Evolutionary conservation across 2,888 invertebrate genomes (phyloP).

Genomic region (Trissolcus brochymenae): DNA sequence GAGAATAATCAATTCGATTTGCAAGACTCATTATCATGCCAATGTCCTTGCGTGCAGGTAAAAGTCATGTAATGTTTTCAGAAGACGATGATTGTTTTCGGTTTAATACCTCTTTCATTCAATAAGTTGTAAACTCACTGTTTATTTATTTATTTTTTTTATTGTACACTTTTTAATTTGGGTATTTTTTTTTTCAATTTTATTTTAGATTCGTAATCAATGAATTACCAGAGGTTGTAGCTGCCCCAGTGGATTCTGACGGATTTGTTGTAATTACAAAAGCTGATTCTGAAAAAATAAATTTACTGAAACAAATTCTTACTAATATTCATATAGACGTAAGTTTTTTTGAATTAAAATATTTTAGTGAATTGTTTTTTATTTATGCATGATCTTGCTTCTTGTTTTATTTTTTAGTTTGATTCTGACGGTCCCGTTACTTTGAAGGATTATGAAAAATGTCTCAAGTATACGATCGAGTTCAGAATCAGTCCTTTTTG

Average conservation of each 20-base stretch:
- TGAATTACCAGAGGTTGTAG: conserved; percentile 20
- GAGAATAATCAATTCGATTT: conserved; percentile 29
- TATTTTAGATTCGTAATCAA: conserved; percentile 15
- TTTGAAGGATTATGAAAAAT: conserved; percentile 66
- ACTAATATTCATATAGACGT: conserved; percentile 63
- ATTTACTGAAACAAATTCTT: conserved; percentile 61
- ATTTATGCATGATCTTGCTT: not conserved
- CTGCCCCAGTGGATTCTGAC: conserved; percentile 15
- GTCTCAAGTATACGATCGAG: conserved; percentile 69
- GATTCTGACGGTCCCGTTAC: conserved; percentile 58
- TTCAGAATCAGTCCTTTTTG: conserved; percentile 70
- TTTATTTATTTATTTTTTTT: not conserved
- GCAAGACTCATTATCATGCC: conserved; percentile 38
- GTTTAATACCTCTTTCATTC: not conserved
- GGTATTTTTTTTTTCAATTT: too few species aligned
- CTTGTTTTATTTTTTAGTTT: conserved; percentile 15
- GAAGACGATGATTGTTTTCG: not conserved
- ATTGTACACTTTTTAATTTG: not conserved
- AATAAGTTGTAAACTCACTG: not conserved
- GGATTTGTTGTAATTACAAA: conserved; percentile 63
- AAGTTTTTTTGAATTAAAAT: conserved; percentile 9
- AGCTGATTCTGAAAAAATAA: conserved; percentile 57
- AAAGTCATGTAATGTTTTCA: not conserved
- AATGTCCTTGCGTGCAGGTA: conserved; percentile 40
- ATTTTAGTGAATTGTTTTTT: not conserved